Evolutionary conservation across 1,140 invertebrate genomes (phyloP).

Genomic region (Dendrolimus punctatus): DNA sequence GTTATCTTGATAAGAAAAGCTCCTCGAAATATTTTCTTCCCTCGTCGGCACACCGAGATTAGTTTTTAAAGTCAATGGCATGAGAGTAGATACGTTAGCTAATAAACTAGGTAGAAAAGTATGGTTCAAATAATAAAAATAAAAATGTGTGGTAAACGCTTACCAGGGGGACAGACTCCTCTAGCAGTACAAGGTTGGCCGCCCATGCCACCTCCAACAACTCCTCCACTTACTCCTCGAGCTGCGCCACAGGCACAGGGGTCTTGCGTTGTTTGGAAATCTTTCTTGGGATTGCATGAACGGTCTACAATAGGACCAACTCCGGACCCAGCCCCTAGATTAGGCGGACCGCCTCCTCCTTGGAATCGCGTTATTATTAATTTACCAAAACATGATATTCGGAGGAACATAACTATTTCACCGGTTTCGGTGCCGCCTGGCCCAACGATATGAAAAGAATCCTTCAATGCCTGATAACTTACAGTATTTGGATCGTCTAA

Average conservation of each 20-base stretch:
- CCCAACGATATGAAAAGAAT: conserved; percentile 71
- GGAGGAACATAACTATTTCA: conserved; percentile 71
- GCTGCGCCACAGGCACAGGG: conserved; percentile 51
- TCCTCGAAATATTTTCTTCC: too few species aligned
- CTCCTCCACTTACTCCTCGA: conserved; percentile 8
- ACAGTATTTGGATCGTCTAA: conserved; percentile 42
- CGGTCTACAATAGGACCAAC: conserved; percentile 34
- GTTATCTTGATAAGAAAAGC: too few species aligned
- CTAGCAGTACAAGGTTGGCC: conserved; percentile 19
- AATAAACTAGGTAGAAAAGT: background rate
- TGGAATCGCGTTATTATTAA: conserved; percentile 79
- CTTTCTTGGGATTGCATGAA: conserved; percentile 42
- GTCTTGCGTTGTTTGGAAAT: conserved; percentile 39
- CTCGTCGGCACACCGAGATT: too few species aligned
- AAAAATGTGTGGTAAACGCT: background rate
- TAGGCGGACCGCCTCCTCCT: conserved; percentile 34
- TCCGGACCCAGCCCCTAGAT: conserved; percentile 18
- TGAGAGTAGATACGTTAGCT: background rate
- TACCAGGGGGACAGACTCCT: conserved; percentile 5
- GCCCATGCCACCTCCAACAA: conserved; percentile 7
- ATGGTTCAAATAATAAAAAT: background rate
- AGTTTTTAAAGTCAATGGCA: too few species aligned
- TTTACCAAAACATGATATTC: conserved; percentile 77
- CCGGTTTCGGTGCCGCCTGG: conserved; percentile 57
- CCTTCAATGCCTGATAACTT: conserved; percentile 71